A percentile compares a stretch with the other conserved stretches of the same genome.
Evolutionary conservation across 1,140 invertebrate genomes (phyloP).

Genomic region (Mizuhopecten yessoensis): DNA sequence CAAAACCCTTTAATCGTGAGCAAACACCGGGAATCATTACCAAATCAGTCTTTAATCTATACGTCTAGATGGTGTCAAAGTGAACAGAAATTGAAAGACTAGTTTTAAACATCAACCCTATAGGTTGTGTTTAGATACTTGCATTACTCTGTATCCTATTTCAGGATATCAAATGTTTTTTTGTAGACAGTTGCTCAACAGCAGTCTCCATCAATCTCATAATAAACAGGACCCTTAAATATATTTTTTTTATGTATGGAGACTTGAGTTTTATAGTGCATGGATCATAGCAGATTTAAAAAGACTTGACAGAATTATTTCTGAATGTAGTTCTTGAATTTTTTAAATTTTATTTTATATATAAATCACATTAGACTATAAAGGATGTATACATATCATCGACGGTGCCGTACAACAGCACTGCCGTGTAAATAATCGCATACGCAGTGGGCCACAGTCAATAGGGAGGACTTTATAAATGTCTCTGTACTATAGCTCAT

Average conservation of each 20-base stretch:
- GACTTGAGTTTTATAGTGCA: background rate
- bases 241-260: background rate
- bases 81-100: background rate
- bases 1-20: no score
- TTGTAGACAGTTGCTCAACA: background rate
- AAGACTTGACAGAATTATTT: background rate
- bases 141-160: background rate
- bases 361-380: background rate
- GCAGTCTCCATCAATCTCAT: background rate
- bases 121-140: background rate
- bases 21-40: background rate
- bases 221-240: background rate
- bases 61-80: background rate
- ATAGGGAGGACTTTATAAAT: background rate
- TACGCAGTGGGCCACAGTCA: background rate
- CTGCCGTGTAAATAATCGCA: background rate
- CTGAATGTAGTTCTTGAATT: background rate
- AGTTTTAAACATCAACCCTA: background rate
- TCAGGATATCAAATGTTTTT: background rate
- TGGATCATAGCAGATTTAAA: background rate
- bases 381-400: background rate
- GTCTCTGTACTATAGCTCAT: background rate
- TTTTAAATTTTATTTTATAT: background rate
- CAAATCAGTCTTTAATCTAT: background rate
- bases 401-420: background rate